Conservation (phyloP, 2,797 vertebrate genomes). For the Falco peregrinus region DNA sequence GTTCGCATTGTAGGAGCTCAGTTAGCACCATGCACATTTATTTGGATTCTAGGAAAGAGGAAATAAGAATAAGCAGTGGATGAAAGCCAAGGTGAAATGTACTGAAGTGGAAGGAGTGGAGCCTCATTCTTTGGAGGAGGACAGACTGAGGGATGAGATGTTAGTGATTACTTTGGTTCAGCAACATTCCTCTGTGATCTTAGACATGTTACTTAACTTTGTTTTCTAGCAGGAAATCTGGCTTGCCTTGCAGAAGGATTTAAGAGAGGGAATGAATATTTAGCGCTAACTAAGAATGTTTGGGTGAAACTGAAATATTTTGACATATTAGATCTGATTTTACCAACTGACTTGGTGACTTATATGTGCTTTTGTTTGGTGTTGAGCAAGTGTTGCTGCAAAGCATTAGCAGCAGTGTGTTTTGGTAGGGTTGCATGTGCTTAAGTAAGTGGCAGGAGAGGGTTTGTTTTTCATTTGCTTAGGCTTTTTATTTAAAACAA, state of each 20-base stretch:
- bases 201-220: background rate
- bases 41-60: background rate
- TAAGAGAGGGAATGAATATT: constrained; percentile 18
- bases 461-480: constrained; percentile 26
- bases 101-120: background rate
- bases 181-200: constrained; percentile 28
- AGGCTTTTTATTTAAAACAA: constrained; percentile 22
- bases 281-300: constrained; percentile 39
- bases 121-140: background rate
- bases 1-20: background rate
- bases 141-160: background rate
- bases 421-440: background rate
- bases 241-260: background rate
- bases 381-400: constrained; percentile 42
- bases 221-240: constrained; percentile 28
- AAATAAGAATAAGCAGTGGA: constrained; percentile 28
- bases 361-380: background rate
- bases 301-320: constrained; percentile 55
- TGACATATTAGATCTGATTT: constrained; percentile 40
- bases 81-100: constrained; percentile 40
- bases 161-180: background rate
- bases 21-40: background rate
- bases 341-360: constrained; percentile 34
- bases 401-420: background rate
- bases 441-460: constrained; percentile 34